Evolutionary conservation across 64 coral and sea anemone species (phyloP).

Genomic region (Trachythela sp.): DNA sequence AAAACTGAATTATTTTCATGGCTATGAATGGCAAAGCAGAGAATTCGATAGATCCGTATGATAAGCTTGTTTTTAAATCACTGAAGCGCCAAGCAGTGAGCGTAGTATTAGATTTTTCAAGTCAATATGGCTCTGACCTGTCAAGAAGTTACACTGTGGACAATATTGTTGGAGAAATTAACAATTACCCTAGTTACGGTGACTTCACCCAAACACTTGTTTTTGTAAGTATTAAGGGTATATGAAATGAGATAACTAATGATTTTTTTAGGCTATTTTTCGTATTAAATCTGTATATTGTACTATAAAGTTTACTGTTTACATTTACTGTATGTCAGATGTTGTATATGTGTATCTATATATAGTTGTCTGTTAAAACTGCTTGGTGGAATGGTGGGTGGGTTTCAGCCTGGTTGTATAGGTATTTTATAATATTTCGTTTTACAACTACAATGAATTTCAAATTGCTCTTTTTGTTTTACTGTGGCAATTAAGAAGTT

Average conservation of each 20-base stretch:
- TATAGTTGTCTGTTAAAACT: too few relatives aligned
- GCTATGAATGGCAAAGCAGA: not conserved
- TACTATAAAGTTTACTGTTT: too few relatives aligned
- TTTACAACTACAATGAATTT: too few relatives aligned
- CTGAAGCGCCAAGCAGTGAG: not conserved
- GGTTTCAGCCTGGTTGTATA: too few relatives aligned
- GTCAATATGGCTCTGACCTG: conserved; percentile 67
- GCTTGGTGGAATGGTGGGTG: too few relatives aligned
- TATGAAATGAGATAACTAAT: not conserved
- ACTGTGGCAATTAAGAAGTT: too few relatives aligned
- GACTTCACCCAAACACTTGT: conserved; percentile 88
- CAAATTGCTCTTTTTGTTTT: too few relatives aligned
- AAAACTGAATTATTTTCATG: not conserved
- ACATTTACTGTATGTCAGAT: too few relatives aligned
- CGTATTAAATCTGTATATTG: too few relatives aligned
- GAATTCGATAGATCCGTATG: not conserved
- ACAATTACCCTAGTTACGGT: conserved; percentile 80
- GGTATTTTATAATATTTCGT: too few relatives aligned
- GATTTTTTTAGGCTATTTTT: too few relatives aligned
- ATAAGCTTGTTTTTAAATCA: not conserved
- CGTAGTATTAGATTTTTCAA: conserved; percentile 68
- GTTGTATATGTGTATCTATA: too few relatives aligned
- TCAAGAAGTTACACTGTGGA: conserved; percentile 57
- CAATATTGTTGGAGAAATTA: conserved; percentile 59
- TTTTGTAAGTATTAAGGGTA: conserved; percentile 54